phyloP scores from a whole-genome alignment of 2,797 vertebrate species.

The Melanotaenia maccullochi region DNA sequence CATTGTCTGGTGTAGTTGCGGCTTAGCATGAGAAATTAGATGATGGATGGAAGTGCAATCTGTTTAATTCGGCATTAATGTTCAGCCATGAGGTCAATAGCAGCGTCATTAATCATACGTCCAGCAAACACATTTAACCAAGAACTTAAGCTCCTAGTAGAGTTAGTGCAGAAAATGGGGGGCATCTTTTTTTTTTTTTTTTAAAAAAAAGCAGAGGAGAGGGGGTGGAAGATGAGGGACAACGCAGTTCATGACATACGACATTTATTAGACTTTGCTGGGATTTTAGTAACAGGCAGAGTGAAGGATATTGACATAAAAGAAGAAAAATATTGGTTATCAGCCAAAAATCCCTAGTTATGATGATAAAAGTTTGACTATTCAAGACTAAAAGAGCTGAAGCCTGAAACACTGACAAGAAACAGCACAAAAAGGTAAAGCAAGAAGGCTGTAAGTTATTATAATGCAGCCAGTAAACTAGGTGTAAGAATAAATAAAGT shows the following conservation, averaged over 20 bases:
- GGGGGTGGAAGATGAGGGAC: constrained; percentile 32
- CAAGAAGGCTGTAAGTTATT: constrained; percentile 17
- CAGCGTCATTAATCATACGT: constrained; percentile 60
- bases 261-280: constrained; percentile 20
- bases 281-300: constrained; percentile 12
- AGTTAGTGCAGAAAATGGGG: constrained; percentile 5
- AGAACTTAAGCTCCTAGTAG: constrained; percentile 15
- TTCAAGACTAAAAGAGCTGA: constrained; percentile 6
- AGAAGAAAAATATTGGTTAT: not conserved
- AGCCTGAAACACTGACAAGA: not conserved
- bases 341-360: constrained; percentile 11
- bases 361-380: constrained; percentile 18
- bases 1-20: constrained; percentile 26
- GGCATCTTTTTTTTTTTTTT: not conserved
- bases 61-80: constrained; percentile 67
- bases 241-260: constrained; percentile 13
- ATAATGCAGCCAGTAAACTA: not conserved
- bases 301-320: constrained; percentile 1
- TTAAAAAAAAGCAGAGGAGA: constrained; percentile 8
- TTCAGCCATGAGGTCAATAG: constrained; percentile 63
- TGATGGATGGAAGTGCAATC: constrained; percentile 66
- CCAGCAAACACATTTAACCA: constrained; percentile 26
- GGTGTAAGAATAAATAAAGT: too few relatives aligned
- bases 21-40: constrained; percentile 56
- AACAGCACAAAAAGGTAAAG: constrained; percentile 12